Evolutionary conservation across 2,797 vertebrate genomes (phyloP).

Genomic region (Numenius phaeopus): DNA sequence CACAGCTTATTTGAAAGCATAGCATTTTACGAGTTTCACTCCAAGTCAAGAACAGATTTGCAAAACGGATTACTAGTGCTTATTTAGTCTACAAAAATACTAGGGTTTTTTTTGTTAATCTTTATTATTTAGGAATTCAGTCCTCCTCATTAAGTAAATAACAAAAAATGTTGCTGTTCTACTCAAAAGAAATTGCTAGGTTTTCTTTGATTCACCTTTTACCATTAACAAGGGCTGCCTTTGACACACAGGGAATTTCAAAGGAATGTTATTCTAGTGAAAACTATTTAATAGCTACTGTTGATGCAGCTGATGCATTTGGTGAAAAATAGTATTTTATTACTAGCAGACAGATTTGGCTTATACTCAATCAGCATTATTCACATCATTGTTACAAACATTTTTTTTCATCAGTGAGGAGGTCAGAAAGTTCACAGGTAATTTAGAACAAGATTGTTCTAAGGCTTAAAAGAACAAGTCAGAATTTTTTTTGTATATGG

Average conservation of each 20-base stretch:
- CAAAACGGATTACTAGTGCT: background rate
- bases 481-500: background rate
- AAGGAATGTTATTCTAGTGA: background rate
- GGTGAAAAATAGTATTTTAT: background rate
- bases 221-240: background rate
- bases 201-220: background rate
- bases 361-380: background rate
- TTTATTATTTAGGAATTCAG: background rate
- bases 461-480: background rate
- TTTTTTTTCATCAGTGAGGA: background rate
- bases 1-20: background rate
- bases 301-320: background rate
- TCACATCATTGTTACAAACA: background rate
- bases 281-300: constrained; percentile 10
- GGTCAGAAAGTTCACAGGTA: background rate
- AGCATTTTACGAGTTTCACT: background rate
- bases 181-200: background rate
- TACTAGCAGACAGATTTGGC: background rate
- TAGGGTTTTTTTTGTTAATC: background rate
- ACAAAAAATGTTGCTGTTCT: background rate
- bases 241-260: background rate
- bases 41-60: background rate
- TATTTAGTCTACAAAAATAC: background rate
- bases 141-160: background rate
- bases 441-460: background rate